These are phyloP conservation scores for Nannoperca obscura DNA, from an alignment of 2,797 vertebrate genomes.

Conservation along the genomic window DNA sequence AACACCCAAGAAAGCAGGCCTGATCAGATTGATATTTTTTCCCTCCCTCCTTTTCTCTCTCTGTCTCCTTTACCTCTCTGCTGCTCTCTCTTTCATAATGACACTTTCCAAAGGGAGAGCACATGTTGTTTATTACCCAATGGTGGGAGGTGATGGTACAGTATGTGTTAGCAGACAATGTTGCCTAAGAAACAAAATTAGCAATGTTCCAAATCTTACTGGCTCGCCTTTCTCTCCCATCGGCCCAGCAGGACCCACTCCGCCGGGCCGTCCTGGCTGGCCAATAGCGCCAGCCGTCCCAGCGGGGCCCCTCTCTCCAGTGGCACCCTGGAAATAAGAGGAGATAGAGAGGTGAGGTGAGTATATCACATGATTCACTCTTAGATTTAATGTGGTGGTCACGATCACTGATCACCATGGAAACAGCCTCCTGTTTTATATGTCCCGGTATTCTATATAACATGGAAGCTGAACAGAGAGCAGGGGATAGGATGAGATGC, in stretches of 20 bases:
- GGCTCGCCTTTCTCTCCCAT: conserved; percentile 93
- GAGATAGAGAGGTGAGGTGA: conserved; percentile 50
- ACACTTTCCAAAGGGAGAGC: conserved; percentile 43
- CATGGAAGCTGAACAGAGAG: conserved; percentile 17
- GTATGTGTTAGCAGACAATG: conserved; percentile 23
- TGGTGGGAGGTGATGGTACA: conserved; percentile 52
- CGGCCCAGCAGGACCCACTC: conserved; percentile 88
- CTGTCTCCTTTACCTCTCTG: conserved; percentile 30
- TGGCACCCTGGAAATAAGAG: conserved; percentile 84
- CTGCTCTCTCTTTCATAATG: conserved; percentile 51
- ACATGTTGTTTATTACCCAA: conserved; percentile 58
- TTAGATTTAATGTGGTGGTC: conserved; percentile 64
- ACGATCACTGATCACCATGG: conserved; percentile 74
- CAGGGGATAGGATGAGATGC: background rate
- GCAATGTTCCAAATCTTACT: conserved; percentile 82
- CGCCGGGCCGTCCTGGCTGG: conserved; percentile 89
- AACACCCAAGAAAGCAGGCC: conserved; percentile 31
- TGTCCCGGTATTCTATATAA: conserved; percentile 45
- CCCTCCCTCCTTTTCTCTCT: conserved; percentile 4
- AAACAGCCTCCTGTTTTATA: conserved; percentile 68
- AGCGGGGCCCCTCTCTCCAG: conserved; percentile 90
- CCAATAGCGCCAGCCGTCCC: conserved; percentile 92
- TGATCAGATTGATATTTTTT: conserved; percentile 36
- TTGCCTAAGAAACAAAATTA: conserved; percentile 50
- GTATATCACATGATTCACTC: conserved; percentile 54